Evolutionary conservation across 2,797 vertebrate species (phyloP), one percentile per base, ranked within the genome.

Genomic region (Hoplostethus atlanticus): DNA sequence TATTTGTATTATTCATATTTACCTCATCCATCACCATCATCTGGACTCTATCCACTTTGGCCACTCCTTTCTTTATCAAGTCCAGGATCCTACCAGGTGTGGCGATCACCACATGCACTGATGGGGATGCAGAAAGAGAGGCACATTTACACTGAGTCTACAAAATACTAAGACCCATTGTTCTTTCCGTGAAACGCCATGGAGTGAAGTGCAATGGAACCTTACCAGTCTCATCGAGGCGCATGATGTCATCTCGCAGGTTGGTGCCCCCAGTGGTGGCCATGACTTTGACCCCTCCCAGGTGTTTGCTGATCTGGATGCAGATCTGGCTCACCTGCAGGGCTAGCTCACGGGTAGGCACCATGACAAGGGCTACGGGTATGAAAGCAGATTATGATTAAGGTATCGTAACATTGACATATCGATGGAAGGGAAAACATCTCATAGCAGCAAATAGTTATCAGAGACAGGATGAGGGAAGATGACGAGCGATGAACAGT

Each of bases 21-120:
- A 96, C 95, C 93, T 96, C 95, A 85, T 96, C 95, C 95, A 96
- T 95, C 85, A 96, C 94, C 92, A 95, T 93, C 89, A 96, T 95
- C 81, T 95, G 94, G 80, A 95, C 93, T 76, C 64, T 84, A 68
- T 94, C 92, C 83, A 95, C 94, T 87, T 95, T 95, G 50, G 95
- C 95, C 71, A 96, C 91, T 30, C 94, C 94, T 83, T 96, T 96
- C 81, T 94, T 95, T 56, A 96, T 95, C 60, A 96, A 85, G 81
- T 96, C 95, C 81, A 96, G 89, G 71, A 96, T 95, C 65, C 95
- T 90, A 31, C 95, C 95, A 52, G 95, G 95, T 0, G 95, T 96
- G 42, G 95, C 95, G n/a, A 96, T 95, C 76, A 96, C 88, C 64
- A 95, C 95, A 58, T 96, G 95, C 36, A 96, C 95, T 96, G 55